Evolutionary conservation across 2,113 vertebrate species (phyloP).

Genomic region (Hucho hucho): DNA sequence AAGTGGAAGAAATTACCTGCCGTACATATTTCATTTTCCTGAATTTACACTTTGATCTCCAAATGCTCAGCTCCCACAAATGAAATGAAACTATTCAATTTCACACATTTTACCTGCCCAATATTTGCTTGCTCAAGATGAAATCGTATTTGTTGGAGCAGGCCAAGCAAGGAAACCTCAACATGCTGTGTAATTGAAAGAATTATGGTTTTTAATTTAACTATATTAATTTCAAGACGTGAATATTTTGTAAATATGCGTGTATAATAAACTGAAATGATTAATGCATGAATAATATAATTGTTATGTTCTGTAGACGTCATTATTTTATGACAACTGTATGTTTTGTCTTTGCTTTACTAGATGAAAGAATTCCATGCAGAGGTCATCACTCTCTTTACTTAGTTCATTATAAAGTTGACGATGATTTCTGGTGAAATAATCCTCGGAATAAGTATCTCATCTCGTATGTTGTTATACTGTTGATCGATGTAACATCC

Average conservation of each 20-base stretch:
- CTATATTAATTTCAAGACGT: neutral
- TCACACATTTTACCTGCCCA: slow-evolving; percentile 63
- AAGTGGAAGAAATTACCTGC: slow-evolving; percentile 34
- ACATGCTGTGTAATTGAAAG: slow-evolving; percentile 51
- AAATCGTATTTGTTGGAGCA: slow-evolving; percentile 53
- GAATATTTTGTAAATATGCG: slow-evolving; percentile 51
- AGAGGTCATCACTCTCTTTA: no score
- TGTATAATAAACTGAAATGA: slow-evolving; percentile 24
- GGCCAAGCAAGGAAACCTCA: slow-evolving; percentile 40
- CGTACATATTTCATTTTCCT: slow-evolving; percentile 48
- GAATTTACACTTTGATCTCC: slow-evolving; percentile 65
- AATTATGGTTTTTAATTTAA: slow-evolving; percentile 51
- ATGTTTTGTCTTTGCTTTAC: neutral
- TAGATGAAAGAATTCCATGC: no score
- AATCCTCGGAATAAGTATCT: no score
- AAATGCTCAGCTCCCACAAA: slow-evolving; percentile 52
- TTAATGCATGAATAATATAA: neutral
- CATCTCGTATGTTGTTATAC: no score
- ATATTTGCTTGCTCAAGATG: slow-evolving; percentile 56
- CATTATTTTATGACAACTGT: neutral
- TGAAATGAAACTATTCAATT: slow-evolving; percentile 71
- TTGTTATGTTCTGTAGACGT: neutral
- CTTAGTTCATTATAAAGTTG: no score
- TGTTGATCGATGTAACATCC: no score
- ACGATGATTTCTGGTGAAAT: no score